Conservation (phyloP, 2,113 vertebrate genomes). For the Anarrhichthys ocellatus region DNA sequence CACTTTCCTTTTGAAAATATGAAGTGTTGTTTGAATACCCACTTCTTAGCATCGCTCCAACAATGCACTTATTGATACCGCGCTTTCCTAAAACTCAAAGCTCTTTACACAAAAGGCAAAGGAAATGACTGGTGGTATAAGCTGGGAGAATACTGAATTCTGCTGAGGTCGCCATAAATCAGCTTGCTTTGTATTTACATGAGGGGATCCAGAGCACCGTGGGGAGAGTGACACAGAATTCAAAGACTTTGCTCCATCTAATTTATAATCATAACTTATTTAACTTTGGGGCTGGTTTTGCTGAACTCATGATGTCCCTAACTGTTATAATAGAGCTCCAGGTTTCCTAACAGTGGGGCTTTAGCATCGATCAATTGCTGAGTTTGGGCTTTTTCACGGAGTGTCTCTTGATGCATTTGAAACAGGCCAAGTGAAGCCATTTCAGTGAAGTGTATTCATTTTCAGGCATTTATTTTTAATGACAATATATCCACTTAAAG, state of each 20-base stretch:
- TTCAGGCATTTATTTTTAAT: constrained; percentile 59
- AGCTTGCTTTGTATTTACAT: constrained; percentile 63
- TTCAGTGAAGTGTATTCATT: constrained; percentile 40
- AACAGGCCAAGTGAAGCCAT: constrained; percentile 25
- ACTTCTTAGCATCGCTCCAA: constrained; percentile 71
- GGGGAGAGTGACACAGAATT: constrained; percentile 50
- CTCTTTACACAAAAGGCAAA: constrained; percentile 67
- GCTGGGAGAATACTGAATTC: constrained; percentile 65
- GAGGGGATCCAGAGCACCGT: constrained; percentile 43
- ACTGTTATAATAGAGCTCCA: constrained; percentile 40
- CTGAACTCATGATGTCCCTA: constrained; percentile 60
- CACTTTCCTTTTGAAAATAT: constrained; percentile 48
- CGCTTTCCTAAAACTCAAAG: constrained; percentile 66
- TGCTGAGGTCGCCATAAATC: constrained; percentile 71
- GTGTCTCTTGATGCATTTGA: constrained; percentile 41
- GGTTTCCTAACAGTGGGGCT: constrained; percentile 35
- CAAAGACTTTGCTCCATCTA: constrained; percentile 60
- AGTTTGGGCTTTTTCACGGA: constrained; percentile 36
- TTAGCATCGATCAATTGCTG: constrained; percentile 54
- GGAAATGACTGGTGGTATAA: constrained; percentile 66
- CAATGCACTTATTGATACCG: constrained; percentile 73
- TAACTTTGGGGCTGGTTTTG: constrained; percentile 64
- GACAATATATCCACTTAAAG: constrained; percentile 47
- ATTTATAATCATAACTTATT: constrained; percentile 73
- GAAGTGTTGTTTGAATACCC: constrained; percentile 62